Evolutionary conservation across 2,113 vertebrate species (phyloP).

Genomic region (Ochotona curzoniae): DNA sequence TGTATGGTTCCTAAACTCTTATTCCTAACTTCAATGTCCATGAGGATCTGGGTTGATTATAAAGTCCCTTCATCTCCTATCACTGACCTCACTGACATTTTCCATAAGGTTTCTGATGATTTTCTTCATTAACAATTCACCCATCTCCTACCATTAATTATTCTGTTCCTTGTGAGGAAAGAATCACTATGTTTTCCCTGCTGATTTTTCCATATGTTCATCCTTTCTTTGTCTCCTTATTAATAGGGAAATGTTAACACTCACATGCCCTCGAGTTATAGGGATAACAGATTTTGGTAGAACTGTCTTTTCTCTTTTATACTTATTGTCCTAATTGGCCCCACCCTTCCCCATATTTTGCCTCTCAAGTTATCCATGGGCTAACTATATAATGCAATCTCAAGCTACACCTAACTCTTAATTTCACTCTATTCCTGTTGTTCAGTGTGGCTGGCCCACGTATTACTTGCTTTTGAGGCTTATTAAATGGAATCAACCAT

Average conservation of each 20-base stretch:
- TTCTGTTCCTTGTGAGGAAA: conserved; percentile 70
- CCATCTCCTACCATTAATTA: conserved; percentile 65
- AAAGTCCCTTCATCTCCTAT: conserved; percentile 67
- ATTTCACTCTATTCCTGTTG: not conserved
- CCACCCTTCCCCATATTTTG: not conserved
- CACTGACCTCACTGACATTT: conserved; percentile 68
- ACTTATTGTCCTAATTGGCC: not conserved
- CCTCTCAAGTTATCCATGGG: not conserved
- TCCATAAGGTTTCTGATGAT: conserved; percentile 45
- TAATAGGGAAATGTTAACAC: conserved; percentile 55
- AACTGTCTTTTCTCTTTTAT: conserved; percentile 34
- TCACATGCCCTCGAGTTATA: not conserved
- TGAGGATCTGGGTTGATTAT: conserved; percentile 64
- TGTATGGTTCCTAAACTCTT: conserved; percentile 80
- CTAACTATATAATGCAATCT: not conserved
- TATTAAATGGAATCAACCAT: conserved; percentile 49
- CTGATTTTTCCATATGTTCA: conserved; percentile 78
- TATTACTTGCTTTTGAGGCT: conserved; percentile 3
- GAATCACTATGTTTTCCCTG: conserved; percentile 70
- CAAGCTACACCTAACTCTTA: not conserved
- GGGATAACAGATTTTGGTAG: conserved; percentile 40
- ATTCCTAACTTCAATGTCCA: conserved; percentile 71
- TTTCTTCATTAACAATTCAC: conserved; percentile 59
- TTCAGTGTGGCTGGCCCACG: not conserved
- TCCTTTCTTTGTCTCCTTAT: conserved; percentile 53